Percentiles rank a stretch among this genome's conserved stretches.
phyloP scores from a whole-genome alignment of 2,797 vertebrate species.

The Brachymystax lenok region DNA sequence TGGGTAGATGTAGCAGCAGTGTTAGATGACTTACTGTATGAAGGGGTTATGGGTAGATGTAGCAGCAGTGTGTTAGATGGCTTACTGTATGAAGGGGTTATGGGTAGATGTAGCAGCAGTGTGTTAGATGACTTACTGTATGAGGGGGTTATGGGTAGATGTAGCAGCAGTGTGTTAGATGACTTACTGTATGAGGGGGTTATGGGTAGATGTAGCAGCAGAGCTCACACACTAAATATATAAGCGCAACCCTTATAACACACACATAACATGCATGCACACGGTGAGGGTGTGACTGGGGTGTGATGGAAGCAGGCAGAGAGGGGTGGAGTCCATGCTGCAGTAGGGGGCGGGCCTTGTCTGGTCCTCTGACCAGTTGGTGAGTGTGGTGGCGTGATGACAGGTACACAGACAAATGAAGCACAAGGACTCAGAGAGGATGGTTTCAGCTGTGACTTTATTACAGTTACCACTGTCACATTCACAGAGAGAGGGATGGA shows the following conservation, averaged over 20 bases:
- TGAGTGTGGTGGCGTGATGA: conserved; percentile 75
- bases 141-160: too few relatives aligned
- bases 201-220: neutral
- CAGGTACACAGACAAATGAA: conserved; percentile 83
- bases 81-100: too few relatives aligned
- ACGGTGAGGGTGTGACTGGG: conserved; percentile 35
- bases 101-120: too few relatives aligned
- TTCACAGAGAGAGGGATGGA: conserved; percentile 69
- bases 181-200: neutral
- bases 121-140: too few relatives aligned
- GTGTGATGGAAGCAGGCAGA: conserved; percentile 47
- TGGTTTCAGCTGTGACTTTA: conserved; percentile 84
- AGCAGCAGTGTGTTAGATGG: too few relatives aligned
- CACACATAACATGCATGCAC: neutral
- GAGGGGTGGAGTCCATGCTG: conserved; percentile 67
- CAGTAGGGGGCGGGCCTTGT: conserved; percentile 44
- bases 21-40: too few relatives aligned
- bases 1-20: too few relatives aligned
- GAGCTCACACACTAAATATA: neutral
- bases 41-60: too few relatives aligned
- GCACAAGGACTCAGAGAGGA: conserved; percentile 81
- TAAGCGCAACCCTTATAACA: neutral
- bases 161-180: neutral
- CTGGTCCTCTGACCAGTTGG: conserved; percentile 49
- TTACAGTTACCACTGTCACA: conserved; percentile 71